Conservation (phyloP, 2,113 vertebrate species). For the Crotalus tigris region DNA sequence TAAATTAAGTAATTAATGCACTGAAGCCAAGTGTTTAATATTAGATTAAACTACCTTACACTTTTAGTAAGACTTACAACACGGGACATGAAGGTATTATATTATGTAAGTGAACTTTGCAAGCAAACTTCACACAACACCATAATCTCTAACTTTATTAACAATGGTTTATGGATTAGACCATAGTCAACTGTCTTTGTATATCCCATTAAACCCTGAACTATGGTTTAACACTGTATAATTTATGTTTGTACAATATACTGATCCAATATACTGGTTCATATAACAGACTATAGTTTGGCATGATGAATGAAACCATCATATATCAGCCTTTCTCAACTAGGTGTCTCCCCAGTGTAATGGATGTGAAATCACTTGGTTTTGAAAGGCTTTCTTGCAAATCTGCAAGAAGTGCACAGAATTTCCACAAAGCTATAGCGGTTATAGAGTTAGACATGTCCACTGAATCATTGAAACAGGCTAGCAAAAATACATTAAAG, state of each 20-base stretch:
- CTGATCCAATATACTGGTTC: not conserved
- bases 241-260: not conserved
- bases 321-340: not conserved
- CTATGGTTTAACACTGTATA: not conserved
- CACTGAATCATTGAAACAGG: not conserved
- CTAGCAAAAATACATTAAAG: not conserved
- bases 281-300: not conserved
- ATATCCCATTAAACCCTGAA: not conserved
- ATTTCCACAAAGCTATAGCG: not conserved
- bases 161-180: not conserved
- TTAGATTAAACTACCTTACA: not conserved
- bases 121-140: not conserved
- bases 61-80: not conserved
- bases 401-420: not conserved
- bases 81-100: no score
- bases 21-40: not conserved
- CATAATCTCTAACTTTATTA: not conserved
- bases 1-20: not conserved
- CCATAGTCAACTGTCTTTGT: not conserved
- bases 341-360: not conserved
- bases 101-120: not conserved
- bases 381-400: not conserved
- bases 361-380: not conserved
- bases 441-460: not conserved
- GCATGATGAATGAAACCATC: not conserved